Conservation (phyloP, 2,797 vertebrate genomes). For the Otus scops region DNA sequence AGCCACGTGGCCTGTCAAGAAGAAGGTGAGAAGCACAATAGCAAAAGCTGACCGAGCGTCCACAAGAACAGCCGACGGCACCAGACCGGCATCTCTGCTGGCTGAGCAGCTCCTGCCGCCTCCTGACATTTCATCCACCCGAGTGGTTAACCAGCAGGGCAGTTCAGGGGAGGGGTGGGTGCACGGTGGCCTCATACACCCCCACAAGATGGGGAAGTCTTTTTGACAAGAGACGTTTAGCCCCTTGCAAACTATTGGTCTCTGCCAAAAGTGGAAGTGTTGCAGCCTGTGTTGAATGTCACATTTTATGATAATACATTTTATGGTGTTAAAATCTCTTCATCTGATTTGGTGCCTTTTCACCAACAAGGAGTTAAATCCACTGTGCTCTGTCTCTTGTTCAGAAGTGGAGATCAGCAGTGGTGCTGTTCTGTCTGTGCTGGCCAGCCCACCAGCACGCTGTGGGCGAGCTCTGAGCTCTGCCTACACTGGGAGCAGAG, state of each 20-base stretch:
- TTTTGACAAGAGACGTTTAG: background rate
- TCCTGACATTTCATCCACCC: background rate
- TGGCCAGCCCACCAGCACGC: background rate
- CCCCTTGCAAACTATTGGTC: background rate
- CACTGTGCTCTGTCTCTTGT: background rate
- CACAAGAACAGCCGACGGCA: background rate
- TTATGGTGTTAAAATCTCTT: background rate
- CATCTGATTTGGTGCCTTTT: background rate
- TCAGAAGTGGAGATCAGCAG: background rate
- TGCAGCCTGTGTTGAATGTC: background rate
- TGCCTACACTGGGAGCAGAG: background rate
- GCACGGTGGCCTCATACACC: background rate
- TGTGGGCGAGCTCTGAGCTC: background rate
- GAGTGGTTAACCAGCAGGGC: background rate
- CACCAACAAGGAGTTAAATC: background rate
- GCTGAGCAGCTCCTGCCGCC: background rate
- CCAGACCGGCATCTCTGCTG: background rate
- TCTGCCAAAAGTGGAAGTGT: background rate
- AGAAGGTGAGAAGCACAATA: constrained; percentile 74
- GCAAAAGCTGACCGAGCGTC: background rate
- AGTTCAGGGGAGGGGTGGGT: background rate
- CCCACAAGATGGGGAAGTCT: background rate
- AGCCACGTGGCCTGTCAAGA: constrained; percentile 59
- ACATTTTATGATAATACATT: background rate
- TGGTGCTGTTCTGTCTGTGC: background rate